These are phyloP conservation scores for Lutraria lutraria DNA, from an alignment of 2,888 invertebrate species.

Conservation along the genomic window DNA sequence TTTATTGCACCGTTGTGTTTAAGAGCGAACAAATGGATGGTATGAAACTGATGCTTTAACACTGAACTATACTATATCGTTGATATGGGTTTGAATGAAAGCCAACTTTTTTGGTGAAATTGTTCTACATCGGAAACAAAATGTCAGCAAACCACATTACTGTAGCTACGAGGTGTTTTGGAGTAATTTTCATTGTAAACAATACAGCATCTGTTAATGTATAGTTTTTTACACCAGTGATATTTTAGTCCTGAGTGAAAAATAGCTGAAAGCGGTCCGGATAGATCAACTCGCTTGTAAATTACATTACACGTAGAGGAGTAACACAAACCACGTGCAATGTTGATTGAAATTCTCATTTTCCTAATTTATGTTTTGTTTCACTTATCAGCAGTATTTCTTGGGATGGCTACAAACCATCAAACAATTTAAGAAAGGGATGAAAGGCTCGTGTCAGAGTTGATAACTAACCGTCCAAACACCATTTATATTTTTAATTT, in stretches of 20 bases:
- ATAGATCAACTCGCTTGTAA: not conserved
- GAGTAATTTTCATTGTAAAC: constrained; percentile 31
- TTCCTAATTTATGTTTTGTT: not conserved
- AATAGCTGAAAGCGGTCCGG: not conserved
- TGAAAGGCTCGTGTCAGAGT: no score
- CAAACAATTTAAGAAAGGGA: no score
- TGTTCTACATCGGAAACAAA: constrained; percentile 14
- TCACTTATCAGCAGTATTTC: not conserved
- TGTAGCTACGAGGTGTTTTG: constrained; percentile 29
- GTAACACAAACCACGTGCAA: not conserved
- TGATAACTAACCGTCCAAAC: no score
- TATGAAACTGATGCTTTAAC: not conserved
- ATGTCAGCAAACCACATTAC: constrained; percentile 25
- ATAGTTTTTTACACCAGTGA: not conserved
- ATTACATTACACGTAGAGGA: not conserved
- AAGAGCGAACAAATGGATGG: constrained; percentile 7
- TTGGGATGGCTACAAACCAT: no score
- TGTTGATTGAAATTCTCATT: constrained; percentile 6
- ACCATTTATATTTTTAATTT: no score
- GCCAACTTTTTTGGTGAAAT: constrained; percentile 36
- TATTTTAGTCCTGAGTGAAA: not conserved
- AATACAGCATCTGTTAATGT: not conserved
- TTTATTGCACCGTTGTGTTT: not conserved
- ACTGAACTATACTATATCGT: not conserved
- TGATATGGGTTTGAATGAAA: constrained; percentile 8